These are phyloP conservation scores for Heterodera schachtii DNA, from an alignment of 1,140 invertebrate genomes.

Conservation along the genomic window DNA sequence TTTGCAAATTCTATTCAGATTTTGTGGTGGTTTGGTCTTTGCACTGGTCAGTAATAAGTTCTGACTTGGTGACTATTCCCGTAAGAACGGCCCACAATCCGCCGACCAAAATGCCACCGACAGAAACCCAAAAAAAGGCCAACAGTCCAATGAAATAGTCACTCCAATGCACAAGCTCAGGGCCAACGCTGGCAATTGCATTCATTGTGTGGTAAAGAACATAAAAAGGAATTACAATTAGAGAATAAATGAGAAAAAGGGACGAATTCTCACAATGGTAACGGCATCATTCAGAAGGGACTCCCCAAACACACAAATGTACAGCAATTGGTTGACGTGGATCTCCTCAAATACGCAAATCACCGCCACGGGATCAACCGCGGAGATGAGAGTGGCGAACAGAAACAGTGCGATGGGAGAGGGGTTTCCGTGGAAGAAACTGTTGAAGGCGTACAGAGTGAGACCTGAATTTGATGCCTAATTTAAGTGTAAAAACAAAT, in stretches of 20 bases:
- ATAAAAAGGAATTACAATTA: slow-evolving; percentile 21
- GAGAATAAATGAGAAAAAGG: background rate
- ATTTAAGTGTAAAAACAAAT: too few relatives aligned
- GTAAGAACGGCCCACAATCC: slow-evolving; percentile 91
- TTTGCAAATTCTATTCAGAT: too few relatives aligned
- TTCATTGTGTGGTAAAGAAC: slow-evolving; percentile 48
- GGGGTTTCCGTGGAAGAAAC: slow-evolving; percentile 38
- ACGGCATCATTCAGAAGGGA: slow-evolving; percentile 47
- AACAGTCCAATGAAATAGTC: slow-evolving; percentile 60
- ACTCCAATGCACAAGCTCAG: slow-evolving; percentile 23
- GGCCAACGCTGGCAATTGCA: slow-evolving; percentile 41
- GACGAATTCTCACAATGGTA: slow-evolving; percentile 35
- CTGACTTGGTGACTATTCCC: slow-evolving; percentile 45
- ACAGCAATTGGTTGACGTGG: slow-evolving; percentile 78
- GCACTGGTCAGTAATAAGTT: background rate
- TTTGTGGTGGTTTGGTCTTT: background rate
- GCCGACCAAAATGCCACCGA: slow-evolving; percentile 90
- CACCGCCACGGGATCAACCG: slow-evolving; percentile 82
- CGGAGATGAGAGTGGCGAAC: slow-evolving; percentile 96
- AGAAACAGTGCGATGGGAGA: slow-evolving; percentile 72
- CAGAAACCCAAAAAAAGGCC: slow-evolving; percentile 88
- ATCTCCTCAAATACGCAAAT: slow-evolving; percentile 48
- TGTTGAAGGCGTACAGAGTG: slow-evolving; percentile 35
- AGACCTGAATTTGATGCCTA: slow-evolving; percentile 13
- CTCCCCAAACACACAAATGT: slow-evolving; percentile 98